phyloP scores from a whole-genome alignment of 2,888 invertebrate genomes.

The Drosophila paramelanica region DNA sequence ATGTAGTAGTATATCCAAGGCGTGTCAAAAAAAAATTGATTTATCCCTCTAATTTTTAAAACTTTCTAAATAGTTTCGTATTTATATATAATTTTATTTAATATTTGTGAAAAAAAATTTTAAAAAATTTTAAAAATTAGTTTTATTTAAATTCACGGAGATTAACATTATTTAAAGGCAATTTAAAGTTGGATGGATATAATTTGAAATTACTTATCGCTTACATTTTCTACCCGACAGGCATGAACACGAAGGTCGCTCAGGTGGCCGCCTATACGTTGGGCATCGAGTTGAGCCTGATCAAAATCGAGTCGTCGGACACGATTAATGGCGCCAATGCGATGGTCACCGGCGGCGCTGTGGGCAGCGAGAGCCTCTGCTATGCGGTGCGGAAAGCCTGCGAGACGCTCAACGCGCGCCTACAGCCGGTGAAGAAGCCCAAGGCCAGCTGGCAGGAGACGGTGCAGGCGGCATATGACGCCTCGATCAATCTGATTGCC shows the following conservation, averaged over 20 bases:
- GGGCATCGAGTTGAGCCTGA: slow-evolving; percentile 88
- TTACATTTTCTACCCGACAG: slow-evolving; percentile 7
- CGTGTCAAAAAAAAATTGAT: too few species aligned
- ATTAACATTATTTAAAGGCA: too few species aligned
- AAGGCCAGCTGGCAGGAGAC: slow-evolving; percentile 86
- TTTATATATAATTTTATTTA: too few species aligned
- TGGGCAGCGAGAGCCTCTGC: slow-evolving; percentile 89
- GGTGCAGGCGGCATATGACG: slow-evolving; percentile 50
- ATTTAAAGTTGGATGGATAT: too few species aligned
- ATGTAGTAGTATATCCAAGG: too few species aligned
- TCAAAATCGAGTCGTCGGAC: slow-evolving; percentile 88
- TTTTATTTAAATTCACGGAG: too few species aligned
- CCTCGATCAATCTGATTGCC: slow-evolving; percentile 87
- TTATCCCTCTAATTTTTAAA: too few species aligned
- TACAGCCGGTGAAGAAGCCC: slow-evolving; percentile 87
- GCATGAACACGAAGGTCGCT: slow-evolving; percentile 88
- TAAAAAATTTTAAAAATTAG: too few species aligned
- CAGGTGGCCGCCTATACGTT: slow-evolving; percentile 91
- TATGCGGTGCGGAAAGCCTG: slow-evolving; percentile 88
- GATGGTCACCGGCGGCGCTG: slow-evolving; percentile 89
- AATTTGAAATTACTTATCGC: too few species aligned
- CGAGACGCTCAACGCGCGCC: slow-evolving; percentile 87
- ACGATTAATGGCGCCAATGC: slow-evolving; percentile 89
- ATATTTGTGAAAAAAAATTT: too few species aligned
- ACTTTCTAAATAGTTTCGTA: too few species aligned